Evolutionary conservation across 2,888 invertebrate species (phyloP).

Genomic region (Lasioglossum morio): DNA sequence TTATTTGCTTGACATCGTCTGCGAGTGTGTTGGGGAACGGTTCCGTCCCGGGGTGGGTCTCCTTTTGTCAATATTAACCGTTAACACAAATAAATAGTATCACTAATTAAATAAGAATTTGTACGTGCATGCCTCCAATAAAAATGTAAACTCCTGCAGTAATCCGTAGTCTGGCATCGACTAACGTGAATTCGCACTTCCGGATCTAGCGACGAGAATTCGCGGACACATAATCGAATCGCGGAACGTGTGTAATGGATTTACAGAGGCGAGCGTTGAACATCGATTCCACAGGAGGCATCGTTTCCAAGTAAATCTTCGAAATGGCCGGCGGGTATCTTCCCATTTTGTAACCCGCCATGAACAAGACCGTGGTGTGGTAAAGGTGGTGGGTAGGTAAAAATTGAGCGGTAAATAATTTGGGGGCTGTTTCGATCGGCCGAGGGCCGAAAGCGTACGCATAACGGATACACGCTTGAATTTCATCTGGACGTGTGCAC

Average conservation of each 20-base stretch:
- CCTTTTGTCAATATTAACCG: no score
- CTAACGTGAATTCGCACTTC: background rate
- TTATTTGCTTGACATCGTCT: background rate
- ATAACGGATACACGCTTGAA: constrained; percentile 65
- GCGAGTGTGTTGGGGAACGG: background rate
- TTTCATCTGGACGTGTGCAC: constrained; percentile 63
- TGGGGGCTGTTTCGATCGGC: constrained; percentile 18
- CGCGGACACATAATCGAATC: background rate
- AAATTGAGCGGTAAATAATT: constrained; percentile 57
- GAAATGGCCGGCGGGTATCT: constrained; percentile 26
- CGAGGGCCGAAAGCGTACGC: constrained; percentile 24
- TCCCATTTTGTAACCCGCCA: constrained; percentile 19
- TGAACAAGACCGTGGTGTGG: constrained; percentile 25
- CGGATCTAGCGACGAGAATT: background rate
- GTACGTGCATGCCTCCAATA: no score
- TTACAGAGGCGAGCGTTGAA: background rate
- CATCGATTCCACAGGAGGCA: background rate
- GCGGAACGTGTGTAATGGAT: background rate
- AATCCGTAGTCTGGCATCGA: background rate
- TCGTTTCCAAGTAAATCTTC: constrained; percentile 46
- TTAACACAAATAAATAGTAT: no score
- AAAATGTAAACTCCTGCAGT: background rate
- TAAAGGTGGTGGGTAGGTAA: background rate
- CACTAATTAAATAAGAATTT: background rate
- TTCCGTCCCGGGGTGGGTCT: no score